Evolutionary conservation across 1,140 invertebrate genomes (phyloP), one percentile per base, ranked within the genome.

Genomic region (Chymomyza costata): DNA sequence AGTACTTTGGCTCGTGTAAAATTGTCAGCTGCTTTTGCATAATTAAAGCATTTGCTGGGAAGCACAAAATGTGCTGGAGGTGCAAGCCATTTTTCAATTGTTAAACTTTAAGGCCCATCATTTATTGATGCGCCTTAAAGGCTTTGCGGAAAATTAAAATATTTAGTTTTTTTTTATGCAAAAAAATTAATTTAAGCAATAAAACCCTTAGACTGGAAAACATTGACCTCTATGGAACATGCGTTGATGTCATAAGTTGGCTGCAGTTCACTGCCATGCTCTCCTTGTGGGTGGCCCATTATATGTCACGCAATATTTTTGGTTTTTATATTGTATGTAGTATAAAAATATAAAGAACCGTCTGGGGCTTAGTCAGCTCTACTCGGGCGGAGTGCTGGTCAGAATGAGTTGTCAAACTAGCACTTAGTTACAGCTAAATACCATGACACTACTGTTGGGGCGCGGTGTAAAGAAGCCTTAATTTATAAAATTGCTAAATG

Each of bases 401-500:
- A 46, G 47, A 76, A 53, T 70, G 61, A 70, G 71, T 51, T 71
- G 73, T 80, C 62, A 71, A 25, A 25, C 3, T 25, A 8, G 21
- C 21, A 8, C 8, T 3, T 25, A 25, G 3, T 25, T 8, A 8
- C 21, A 25, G 21, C 21, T 25, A 3, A 25, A 25, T 8, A 5
- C 21, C 21, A 5, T 25, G 40, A 18, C 35, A 18, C 15, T 35
- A 18, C 15, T 35, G 39, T 25, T 17, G 69, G 40, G 69, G 71
- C 50, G 59, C 55, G 69, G 69, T 55, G 56, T 65, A 37, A 62
- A 70, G 63, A 40, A 52, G 59, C 50, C 66, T 71, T 71, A 78
- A 78, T 78, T 71, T 80, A 54, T 66, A 54, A 80, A 78, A 78
- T 80, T 78, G 73, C 62, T 78, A 71, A n/a, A n/a, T n/a, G n/a